These are phyloP conservation scores for Girardinus metallicus DNA, from an alignment of 2,797 vertebrate species.

Conservation along the genomic window DNA sequence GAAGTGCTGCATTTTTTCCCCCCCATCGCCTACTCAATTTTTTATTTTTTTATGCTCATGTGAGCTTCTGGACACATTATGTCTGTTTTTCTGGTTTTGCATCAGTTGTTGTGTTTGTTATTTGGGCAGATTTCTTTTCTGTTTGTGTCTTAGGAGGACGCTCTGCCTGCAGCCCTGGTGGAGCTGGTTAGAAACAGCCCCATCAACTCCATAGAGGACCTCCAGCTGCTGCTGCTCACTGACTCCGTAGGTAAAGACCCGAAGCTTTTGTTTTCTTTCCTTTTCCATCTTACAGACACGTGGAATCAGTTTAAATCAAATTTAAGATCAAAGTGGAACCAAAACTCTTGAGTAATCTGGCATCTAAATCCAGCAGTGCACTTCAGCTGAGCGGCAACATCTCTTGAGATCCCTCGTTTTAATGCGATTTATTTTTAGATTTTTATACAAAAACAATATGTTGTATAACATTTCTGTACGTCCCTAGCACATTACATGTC, in stretches of 20 bases:
- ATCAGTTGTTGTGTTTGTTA: neutral
- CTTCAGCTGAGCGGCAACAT: neutral
- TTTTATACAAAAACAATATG: neutral
- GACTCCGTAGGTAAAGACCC: slow-evolving; percentile 95
- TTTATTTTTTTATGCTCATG: neutral
- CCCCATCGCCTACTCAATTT: neutral
- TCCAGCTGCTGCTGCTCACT: slow-evolving; percentile 89
- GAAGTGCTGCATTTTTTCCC: neutral
- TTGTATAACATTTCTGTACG: neutral
- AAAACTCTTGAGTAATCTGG: neutral
- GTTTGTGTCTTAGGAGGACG: slow-evolving; percentile 85
- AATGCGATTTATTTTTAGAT: neutral
- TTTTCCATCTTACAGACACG: slow-evolving; percentile 6
- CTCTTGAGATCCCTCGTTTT: neutral
- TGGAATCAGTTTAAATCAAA: neutral
- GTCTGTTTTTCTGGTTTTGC: neutral
- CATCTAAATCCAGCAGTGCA: neutral
- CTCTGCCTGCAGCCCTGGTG: slow-evolving; percentile 93
- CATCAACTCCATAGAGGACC: slow-evolving; percentile 90
- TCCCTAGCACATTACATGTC: neutral
- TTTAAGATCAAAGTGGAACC: neutral
- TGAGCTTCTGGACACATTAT: neutral
- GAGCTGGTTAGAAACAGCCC: slow-evolving; percentile 92
- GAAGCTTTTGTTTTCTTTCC: slow-evolving; percentile 2
- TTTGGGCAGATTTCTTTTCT: neutral